Conservation (phyloP, 1,140 invertebrate species). For the honey bee (Apis mellifera) region DNA sequence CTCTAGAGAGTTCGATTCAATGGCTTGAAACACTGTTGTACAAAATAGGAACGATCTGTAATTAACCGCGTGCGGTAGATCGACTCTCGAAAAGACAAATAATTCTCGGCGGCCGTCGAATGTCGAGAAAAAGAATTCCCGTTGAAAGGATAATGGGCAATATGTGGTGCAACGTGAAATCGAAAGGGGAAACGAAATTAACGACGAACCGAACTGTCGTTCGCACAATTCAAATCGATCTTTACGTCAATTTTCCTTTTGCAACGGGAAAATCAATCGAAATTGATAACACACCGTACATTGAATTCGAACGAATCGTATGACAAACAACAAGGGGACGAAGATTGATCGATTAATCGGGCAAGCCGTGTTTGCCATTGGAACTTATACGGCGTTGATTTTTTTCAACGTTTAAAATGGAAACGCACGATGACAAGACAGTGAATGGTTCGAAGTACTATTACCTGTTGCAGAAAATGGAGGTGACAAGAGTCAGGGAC, state of each 20-base stretch:
- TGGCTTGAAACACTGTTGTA: too few species aligned
- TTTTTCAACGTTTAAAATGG: too few species aligned
- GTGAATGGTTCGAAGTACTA: background rate
- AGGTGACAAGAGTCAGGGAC: conserved; percentile 18
- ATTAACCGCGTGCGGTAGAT: conserved; percentile 5
- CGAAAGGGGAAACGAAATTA: conserved; percentile 30
- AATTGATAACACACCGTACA: too few species aligned
- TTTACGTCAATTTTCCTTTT: too few species aligned
- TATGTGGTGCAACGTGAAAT: background rate
- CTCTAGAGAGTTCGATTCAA: too few species aligned
- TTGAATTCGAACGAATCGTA: background rate
- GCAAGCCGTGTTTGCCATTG: too few species aligned
- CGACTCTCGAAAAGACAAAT: too few species aligned
- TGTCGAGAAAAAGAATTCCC: background rate
- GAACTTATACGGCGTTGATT: too few species aligned
- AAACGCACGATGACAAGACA: background rate
- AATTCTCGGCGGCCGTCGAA: background rate
- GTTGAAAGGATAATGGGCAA: conserved; percentile 10
- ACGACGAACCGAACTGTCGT: conserved; percentile 30
- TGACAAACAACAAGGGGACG: background rate
- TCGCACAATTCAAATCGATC: conserved; percentile 5
- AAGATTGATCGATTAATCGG: too few species aligned
- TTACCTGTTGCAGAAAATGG: background rate
- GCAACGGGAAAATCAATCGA: too few species aligned
- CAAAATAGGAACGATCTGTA: conserved; percentile 27